A percentile compares a stretch with the other conserved stretches of the same genome.
These are phyloP conservation scores for Scortum barcoo DNA, from an alignment of 2,113 vertebrate species.

Conservation along the genomic window DNA sequence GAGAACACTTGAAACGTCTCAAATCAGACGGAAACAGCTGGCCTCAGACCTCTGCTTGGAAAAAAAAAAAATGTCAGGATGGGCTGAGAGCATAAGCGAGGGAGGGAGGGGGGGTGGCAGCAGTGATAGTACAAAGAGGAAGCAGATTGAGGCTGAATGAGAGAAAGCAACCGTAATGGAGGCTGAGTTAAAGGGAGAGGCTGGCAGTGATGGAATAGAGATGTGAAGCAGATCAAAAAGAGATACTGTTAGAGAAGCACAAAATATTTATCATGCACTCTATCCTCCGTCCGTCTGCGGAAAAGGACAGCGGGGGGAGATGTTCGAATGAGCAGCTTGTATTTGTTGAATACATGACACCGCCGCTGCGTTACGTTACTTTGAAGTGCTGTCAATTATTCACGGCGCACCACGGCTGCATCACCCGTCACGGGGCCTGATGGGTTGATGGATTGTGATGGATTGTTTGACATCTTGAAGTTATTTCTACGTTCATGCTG, in stretches of 20 bases:
- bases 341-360: conserved; percentile 40
- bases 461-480: conserved; percentile 27
- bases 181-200: conserved; percentile 25
- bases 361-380: conserved; percentile 24
- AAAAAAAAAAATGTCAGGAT: conserved; percentile 29
- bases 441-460: conserved; percentile 1
- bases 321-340: neutral
- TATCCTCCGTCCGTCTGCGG: conserved; percentile 6
- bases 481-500: neutral
- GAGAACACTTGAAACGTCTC: conserved; percentile 60
- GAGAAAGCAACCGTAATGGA: conserved; percentile 34
- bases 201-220: conserved; percentile 41
- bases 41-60: conserved; percentile 46
- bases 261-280: conserved; percentile 1
- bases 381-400: conserved; percentile 49
- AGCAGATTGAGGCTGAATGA: conserved; percentile 28
- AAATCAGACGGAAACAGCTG: conserved; percentile 68
- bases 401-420: conserved; percentile 8
- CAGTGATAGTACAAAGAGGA: conserved; percentile 34
- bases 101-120: neutral
- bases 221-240: conserved; percentile 25
- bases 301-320: conserved; percentile 24
- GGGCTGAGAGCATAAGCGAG: conserved; percentile 31
- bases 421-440: conserved; percentile 8
- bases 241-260: conserved; percentile 33